Conservation (phyloP, 2,888 invertebrate genomes). For the Petrolisthes manimaculis region DNA sequence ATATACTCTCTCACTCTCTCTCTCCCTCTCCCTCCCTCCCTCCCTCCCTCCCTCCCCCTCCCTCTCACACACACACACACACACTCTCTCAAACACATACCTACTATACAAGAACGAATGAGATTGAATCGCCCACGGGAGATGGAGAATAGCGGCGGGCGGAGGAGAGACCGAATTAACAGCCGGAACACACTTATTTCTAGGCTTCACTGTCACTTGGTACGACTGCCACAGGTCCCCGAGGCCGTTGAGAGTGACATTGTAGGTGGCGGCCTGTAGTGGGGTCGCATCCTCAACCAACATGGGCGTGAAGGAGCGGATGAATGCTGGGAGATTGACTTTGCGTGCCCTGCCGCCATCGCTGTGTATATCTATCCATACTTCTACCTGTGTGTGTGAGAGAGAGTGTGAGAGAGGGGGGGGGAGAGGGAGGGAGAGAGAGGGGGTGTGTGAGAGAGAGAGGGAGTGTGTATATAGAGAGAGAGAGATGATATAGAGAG, state of each 20-base stretch:
- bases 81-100: too few relatives aligned
- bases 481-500: too few relatives aligned
- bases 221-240: conserved; percentile 62
- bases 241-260: conserved; percentile 49
- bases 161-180: too few relatives aligned
- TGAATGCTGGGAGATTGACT: conserved; percentile 46
- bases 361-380: conserved; percentile 52
- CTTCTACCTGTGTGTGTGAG: conserved; percentile 49
- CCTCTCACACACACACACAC: too few relatives aligned
- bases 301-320: conserved; percentile 50
- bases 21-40: too few relatives aligned
- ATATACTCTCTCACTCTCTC: too few relatives aligned
- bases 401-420: too few relatives aligned
- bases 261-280: conserved; percentile 44
- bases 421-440: too few relatives aligned
- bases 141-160: conserved; percentile 27
- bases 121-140: conserved; percentile 50
- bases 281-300: conserved; percentile 54
- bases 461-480: too few relatives aligned
- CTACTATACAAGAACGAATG: conserved; percentile 37
- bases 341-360: conserved; percentile 27
- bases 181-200: conserved; percentile 17
- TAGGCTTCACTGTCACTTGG: conserved; percentile 40
- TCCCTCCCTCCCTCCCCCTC: too few relatives aligned
- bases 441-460: too few relatives aligned